Evolutionary conservation across 2,797 vertebrate genomes (phyloP).

Genomic region (Eurystomus glaucurus): DNA sequence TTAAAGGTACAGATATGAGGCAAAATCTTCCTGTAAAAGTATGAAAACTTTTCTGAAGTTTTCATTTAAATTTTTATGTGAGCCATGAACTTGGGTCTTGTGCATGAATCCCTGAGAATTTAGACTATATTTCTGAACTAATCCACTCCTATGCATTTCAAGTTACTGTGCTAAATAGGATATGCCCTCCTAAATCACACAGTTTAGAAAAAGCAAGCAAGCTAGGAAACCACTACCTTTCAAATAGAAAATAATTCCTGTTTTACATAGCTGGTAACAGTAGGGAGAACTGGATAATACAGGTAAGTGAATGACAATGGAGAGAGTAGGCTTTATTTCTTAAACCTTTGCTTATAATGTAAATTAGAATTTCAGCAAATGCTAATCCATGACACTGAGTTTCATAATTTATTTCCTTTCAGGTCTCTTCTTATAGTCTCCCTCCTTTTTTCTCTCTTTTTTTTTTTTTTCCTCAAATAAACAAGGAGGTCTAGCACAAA

Average conservation of each 20-base stretch:
- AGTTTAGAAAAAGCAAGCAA: not conserved
- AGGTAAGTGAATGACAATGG: rapidly evolving
- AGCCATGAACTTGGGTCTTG: not conserved
- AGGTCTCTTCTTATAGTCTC: not conserved
- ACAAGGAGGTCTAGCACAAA: not conserved
- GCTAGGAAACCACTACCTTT: not conserved
- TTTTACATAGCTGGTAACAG: not conserved
- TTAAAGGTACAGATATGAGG: not conserved
- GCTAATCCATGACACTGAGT: not conserved
- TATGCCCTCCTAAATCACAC: not conserved
- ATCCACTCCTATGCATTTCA: not conserved
- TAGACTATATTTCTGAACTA: not conserved
- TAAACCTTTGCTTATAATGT: rapidly evolving
- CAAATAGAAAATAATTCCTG: not conserved
- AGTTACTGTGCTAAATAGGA: not conserved
- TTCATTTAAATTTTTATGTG: not conserved
- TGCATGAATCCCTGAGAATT: rapidly evolving
- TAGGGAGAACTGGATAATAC: rapidly evolving
- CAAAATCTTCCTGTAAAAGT: not conserved
- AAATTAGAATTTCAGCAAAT: not conserved
- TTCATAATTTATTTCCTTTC: not conserved
- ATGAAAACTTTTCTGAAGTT: not conserved
- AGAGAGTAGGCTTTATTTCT: not conserved
- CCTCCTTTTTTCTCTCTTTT: too few species aligned
- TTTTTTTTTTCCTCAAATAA: not conserved